Conservation (phyloP, 30 jellyfish, hydroid and myxozoan species). For the Turritopsis dohrnii region DNA sequence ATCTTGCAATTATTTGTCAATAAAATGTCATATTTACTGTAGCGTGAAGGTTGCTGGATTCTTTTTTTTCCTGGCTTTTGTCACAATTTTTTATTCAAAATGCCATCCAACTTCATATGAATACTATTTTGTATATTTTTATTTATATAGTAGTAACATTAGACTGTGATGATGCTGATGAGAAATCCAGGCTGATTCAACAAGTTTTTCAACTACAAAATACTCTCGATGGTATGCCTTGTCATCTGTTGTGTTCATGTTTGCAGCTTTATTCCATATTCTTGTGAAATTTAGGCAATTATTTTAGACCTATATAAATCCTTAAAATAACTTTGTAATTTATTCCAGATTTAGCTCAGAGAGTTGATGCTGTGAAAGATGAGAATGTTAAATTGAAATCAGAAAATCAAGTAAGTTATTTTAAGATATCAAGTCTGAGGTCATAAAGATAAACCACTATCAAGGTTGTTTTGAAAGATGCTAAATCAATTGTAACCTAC, state of each 20-base stretch:
- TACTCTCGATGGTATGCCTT: slow-evolving; percentile 68
- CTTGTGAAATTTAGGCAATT: too few species aligned
- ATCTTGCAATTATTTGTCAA: too few species aligned
- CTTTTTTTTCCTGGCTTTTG: too few species aligned
- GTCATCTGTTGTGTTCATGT: too few species aligned
- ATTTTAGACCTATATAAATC: neutral
- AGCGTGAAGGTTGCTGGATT: too few species aligned
- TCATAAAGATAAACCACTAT: neutral
- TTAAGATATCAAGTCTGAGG: too few species aligned
- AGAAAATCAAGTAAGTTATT: slow-evolving; percentile 70
- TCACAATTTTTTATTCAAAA: too few species aligned
- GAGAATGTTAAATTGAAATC: slow-evolving; percentile 88
- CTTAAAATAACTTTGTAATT: neutral
- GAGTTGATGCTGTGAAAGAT: slow-evolving; percentile 98
- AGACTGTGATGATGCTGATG: slow-evolving; percentile 51
- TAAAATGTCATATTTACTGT: neutral
- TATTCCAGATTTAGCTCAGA: slow-evolving; percentile 64
- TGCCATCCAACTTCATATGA: too few species aligned
- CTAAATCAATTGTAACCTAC: neutral
- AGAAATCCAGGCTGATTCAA: slow-evolving; percentile 56
- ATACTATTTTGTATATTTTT: too few species aligned
- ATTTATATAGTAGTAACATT: slow-evolving; percentile 3
- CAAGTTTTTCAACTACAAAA: slow-evolving; percentile 85
- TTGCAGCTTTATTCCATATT: too few species aligned
- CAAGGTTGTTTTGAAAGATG: neutral